Evolutionary conservation across 2,113 vertebrate genomes (phyloP).

Genomic region (Crotophaga sulcirostris): DNA sequence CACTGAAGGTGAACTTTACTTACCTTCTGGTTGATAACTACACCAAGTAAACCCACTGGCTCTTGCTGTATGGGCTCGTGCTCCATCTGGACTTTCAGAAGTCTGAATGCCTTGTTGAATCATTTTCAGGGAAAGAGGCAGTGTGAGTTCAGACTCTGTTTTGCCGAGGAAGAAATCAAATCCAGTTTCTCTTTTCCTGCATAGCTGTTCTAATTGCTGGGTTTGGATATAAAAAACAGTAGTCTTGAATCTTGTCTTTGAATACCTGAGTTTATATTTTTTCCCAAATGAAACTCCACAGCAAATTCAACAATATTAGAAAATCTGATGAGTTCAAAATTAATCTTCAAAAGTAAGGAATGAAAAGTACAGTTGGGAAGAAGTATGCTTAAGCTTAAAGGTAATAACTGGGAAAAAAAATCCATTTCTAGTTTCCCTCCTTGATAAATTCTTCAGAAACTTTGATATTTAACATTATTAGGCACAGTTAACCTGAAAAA

Average conservation of each 20-base stretch:
- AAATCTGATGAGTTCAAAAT: neutral
- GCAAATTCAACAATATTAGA: neutral
- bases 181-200: neutral
- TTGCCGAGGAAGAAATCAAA: neutral
- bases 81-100: neutral
- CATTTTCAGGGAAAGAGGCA: neutral
- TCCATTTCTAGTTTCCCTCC: neutral
- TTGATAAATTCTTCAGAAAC: neutral
- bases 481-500: neutral
- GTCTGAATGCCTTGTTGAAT: fast-evolving
- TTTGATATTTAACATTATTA: neutral
- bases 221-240: neutral
- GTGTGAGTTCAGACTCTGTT: neutral
- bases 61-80: fast-evolving
- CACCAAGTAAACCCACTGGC: neutral
- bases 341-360: neutral
- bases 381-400: neutral
- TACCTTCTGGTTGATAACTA: neutral
- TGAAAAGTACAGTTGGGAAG: neutral
- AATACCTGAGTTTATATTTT: neutral
- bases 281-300: neutral
- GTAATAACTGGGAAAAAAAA: neutral
- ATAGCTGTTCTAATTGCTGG: neutral
- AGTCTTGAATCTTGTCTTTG: neutral
- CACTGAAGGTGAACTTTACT: neutral